Evolutionary conservation across 2,888 invertebrate species (phyloP).

Genomic region (Platycheirus rosarum): DNA sequence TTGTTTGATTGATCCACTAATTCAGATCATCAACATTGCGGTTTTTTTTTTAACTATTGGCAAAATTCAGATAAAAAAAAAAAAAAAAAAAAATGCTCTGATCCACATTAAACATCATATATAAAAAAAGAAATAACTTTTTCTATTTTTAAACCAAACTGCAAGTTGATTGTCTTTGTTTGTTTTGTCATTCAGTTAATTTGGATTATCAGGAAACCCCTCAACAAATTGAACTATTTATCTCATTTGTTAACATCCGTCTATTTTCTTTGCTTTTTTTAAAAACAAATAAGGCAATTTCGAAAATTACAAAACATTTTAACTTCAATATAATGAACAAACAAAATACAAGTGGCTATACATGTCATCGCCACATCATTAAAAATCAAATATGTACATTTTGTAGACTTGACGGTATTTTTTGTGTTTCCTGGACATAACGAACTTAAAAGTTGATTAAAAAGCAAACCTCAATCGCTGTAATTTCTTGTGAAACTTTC

Average conservation of each 20-base stretch:
- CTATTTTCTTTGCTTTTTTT: background rate
- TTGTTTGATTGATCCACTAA: too few species aligned
- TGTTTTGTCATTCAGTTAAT: background rate
- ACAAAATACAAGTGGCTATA: conserved; percentile 10
- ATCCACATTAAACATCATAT: too few species aligned
- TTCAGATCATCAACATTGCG: too few species aligned
- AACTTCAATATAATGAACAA: background rate
- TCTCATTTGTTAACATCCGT: conserved; percentile 15
- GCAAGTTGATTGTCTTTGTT: conserved; percentile 6
- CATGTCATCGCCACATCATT: conserved; percentile 24
- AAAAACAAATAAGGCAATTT: conserved; percentile 18
- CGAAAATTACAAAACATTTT: conserved; percentile 11
- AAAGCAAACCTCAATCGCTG: conserved; percentile 22
- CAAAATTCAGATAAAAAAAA: too few species aligned
- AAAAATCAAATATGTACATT: conserved; percentile 22
- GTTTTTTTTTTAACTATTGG: too few species aligned
- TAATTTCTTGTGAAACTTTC: conserved; percentile 50
- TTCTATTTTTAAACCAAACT: background rate
- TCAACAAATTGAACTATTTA: conserved; percentile 25
- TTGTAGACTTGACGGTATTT: conserved; percentile 23
- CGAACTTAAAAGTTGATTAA: conserved; percentile 35
- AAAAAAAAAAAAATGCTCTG: too few species aligned
- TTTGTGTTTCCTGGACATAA: conserved; percentile 47
- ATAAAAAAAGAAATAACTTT: too few species aligned
- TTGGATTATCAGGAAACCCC: conserved; percentile 17